These are phyloP conservation scores for Drosophila birchii DNA, from an alignment of 2,888 invertebrate species.

Conservation along the genomic window DNA sequence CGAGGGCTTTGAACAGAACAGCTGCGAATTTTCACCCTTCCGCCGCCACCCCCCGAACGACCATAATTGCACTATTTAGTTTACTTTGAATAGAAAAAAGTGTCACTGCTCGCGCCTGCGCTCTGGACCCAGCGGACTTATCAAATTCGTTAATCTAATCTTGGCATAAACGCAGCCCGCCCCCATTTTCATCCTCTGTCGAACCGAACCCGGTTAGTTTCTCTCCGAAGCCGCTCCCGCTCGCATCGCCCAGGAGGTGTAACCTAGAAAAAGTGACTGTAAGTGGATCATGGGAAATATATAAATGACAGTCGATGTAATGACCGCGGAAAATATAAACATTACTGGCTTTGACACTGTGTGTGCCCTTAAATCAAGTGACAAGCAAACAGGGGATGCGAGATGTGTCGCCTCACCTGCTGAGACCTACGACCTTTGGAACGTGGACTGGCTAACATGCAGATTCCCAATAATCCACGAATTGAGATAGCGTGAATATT, in stretches of 20 bases:
- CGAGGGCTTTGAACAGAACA: constrained; percentile 20
- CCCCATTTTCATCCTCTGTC: constrained; percentile 10
- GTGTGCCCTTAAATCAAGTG: not conserved
- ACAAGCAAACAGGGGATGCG: not conserved
- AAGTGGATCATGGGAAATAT: constrained; percentile 35
- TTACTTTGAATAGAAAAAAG: constrained; percentile 20
- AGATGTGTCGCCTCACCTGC: constrained; percentile 15
- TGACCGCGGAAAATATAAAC: constrained; percentile 10
- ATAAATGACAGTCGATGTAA: constrained; percentile 18
- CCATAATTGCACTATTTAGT: constrained; percentile 9
- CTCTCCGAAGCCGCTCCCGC: constrained; percentile 48
- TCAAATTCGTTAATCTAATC: constrained; percentile 68
- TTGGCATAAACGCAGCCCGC: constrained; percentile 33
- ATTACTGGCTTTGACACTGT: not conserved
- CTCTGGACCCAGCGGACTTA: constrained; percentile 42
- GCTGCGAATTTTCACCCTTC: constrained; percentile 3
- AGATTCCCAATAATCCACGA: constrained; percentile 27
- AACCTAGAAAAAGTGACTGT: constrained; percentile 50
- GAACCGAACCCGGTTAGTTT: constrained; percentile 19
- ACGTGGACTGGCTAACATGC: constrained; percentile 50
- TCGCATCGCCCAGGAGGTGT: constrained; percentile 27
- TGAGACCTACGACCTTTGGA: constrained; percentile 64
- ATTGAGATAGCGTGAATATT: constrained; percentile 48
- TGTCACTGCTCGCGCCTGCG: constrained; percentile 39
- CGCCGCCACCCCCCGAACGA: constrained; percentile 5